Base-by-base conservation (phyloP, 2,797 vertebrate genomes). In the Platalea minor region DNA sequence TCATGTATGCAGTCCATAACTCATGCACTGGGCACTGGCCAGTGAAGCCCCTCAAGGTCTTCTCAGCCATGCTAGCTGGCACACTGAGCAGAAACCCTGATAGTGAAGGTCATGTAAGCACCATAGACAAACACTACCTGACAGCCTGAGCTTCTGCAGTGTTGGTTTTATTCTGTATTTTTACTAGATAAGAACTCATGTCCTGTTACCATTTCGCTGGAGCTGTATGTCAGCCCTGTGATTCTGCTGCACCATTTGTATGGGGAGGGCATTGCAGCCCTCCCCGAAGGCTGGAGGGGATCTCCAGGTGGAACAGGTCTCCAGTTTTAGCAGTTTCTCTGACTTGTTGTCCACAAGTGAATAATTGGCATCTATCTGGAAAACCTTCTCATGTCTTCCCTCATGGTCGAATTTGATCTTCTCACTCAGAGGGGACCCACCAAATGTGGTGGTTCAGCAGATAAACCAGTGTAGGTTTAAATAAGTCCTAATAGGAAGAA, bases 71-170 rank as follows among this genome's bases (percentile, higher is more conserved):
- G 7, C 26, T 69, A 29, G 67, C 26, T 51, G 67, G 26, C 25
- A 19, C 18, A 29, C n/a, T 29, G 46, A 69, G 84, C 59, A 90
- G 59, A 45, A 73, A 46, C 4, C 5, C 60, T 80, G 77, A 60
- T 77, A 92, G 51, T 18, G 46, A 31, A 86, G 74, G 83, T 88
- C 90, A 16, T 64, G 53, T 41, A 93, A 81, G 61, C 64, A 73
- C 43, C 11, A 2, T 1, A 88, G 53, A 57, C 67, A 94, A 94
- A 89, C 84, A 91, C 29, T 17, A 31, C 50, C 68, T 92, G 84
- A 80, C 94, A 83, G 72, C 45, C 53, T 78, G 91, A 94, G 75
- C 72, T 91, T 87, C 83, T 85, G 67, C 93, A 91, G 85, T 60
- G 84, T 53, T 88, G 56, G 15, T 68, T 94, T 93, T 81, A 26